These are phyloP conservation scores for Anableps anableps DNA, from an alignment of 2,797 vertebrate species.

Conservation along the genomic window DNA sequence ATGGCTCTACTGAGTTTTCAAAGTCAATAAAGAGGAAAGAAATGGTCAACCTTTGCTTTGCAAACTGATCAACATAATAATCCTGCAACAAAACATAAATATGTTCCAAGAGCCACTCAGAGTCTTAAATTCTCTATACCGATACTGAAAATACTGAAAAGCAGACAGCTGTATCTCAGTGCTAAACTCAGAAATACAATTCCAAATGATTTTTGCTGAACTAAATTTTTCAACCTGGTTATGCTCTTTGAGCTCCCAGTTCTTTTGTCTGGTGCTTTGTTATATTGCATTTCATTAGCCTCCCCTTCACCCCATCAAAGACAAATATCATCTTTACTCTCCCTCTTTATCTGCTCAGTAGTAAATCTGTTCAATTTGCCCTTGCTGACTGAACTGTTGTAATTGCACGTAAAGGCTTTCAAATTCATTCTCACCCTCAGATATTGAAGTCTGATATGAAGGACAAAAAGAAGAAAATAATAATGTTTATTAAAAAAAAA, in stretches of 20 bases:
- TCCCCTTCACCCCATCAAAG: constrained; percentile 16
- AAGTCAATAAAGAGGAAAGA: not conserved
- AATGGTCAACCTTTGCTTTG: not conserved
- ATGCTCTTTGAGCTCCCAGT: not conserved
- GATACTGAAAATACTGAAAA: too few relatives aligned
- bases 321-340: constrained; percentile 11
- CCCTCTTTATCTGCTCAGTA: constrained; percentile 10
- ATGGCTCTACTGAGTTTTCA: not conserved
- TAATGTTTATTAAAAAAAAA: constrained; percentile 19
- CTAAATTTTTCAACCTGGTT: not conserved
- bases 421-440: constrained; percentile 12
- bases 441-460: constrained; percentile 11
- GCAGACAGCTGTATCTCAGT: not conserved
- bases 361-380: constrained; percentile 13
- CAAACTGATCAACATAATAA: not conserved
- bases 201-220: not conserved
- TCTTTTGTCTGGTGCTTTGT: not conserved
- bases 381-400: constrained; percentile 9
- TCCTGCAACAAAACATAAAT: not conserved
- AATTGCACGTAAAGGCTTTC: constrained; percentile 23
- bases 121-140: not conserved
- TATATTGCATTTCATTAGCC: constrained; percentile 30
- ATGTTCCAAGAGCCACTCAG: not conserved
- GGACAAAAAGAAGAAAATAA: constrained; percentile 30
- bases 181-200: not conserved